phyloP scores from a whole-genome alignment of 2,888 invertebrate species.

The Dorcus hopei region DNA sequence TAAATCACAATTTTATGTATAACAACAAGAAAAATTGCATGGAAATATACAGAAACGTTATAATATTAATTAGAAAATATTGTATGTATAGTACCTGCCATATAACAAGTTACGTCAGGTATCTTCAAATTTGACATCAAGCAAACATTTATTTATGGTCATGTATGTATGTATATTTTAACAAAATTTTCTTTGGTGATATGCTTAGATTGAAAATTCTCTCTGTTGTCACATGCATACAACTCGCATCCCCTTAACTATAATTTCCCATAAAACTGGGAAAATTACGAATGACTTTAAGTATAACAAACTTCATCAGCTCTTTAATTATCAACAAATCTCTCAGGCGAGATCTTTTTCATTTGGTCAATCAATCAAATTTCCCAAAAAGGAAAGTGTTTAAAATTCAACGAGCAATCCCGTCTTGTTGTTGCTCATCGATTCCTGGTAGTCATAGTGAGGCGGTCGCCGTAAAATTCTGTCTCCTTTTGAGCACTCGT shows the following conservation, averaged over 20 bases:
- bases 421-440: constrained; percentile 13
- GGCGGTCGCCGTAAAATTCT: constrained; percentile 60
- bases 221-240: no score
- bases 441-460: constrained; percentile 63
- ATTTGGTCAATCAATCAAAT: not conserved
- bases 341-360: not conserved
- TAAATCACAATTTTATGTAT: no score
- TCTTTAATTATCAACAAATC: constrained; percentile 6
- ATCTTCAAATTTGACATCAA: not conserved
- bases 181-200: no score
- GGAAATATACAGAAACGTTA: no score
- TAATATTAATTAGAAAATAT: no score
- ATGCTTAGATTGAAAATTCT: no score
- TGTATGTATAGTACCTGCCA: no score
- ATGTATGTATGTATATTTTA: no score
- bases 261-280: constrained; percentile 44
- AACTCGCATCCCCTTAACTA: constrained; percentile 2
- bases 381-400: not conserved
- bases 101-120: no score
- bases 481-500: constrained; percentile 55
- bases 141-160: constrained; percentile 1
- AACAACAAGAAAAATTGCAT: no score
- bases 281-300: constrained; percentile 24
- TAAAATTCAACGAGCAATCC: constrained; percentile 31
- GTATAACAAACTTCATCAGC: constrained; percentile 10